Evolutionary conservation across 2,888 invertebrate species (phyloP), one percentile per base, ranked within the genome.

Genomic region (Macropis europaea): DNA sequence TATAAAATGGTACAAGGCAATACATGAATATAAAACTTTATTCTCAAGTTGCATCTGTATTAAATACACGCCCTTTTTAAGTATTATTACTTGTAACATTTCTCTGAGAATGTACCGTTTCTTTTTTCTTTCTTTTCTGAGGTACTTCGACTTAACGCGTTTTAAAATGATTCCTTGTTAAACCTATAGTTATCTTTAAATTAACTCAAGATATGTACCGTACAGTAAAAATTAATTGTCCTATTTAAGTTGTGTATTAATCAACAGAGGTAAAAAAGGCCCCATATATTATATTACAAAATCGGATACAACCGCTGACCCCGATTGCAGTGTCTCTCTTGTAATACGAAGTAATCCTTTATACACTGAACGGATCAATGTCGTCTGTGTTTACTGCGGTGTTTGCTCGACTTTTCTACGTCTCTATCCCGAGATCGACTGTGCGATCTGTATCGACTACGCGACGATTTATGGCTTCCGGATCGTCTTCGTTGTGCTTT

Each of bases 391-490:
- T 89, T 89, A 57, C 81, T 89, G 32, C 89, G 87, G 71, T 89
- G 88, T 78, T 89, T 89, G 57, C 79, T 86, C 2, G 87, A 86
- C 54, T 89, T 89, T 42, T 89, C 89, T n/a, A 73, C 62, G n/a
- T 89, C 89, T 38, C 88, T 84, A n/a, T 89, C 89, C 11, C 89
- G 84, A 22, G 89, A 89, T 64, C 89, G 84, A 79, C 89, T 89
- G 38, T 88, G 84, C 3, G 90, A 90, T 66, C 90, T 84, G 61
- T 90, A 89, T 28, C 89, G 86, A 48, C 82, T 87, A 4, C 88
- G 83, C 2, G 88, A 88, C 2, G 87, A 86, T 69, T 90, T 90
- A 68, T 89, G 90, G 62, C 90, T 90, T 34, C 87, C 86, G 0
- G 90, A 90, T 59, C 89, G 75, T 17, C 86, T 83, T 7, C 89